Percentiles rank a stretch among this genome's conserved stretches.
phyloP scores from a whole-genome alignment of 2,113 vertebrate genomes.

The Hirundichthys speculiger region DNA sequence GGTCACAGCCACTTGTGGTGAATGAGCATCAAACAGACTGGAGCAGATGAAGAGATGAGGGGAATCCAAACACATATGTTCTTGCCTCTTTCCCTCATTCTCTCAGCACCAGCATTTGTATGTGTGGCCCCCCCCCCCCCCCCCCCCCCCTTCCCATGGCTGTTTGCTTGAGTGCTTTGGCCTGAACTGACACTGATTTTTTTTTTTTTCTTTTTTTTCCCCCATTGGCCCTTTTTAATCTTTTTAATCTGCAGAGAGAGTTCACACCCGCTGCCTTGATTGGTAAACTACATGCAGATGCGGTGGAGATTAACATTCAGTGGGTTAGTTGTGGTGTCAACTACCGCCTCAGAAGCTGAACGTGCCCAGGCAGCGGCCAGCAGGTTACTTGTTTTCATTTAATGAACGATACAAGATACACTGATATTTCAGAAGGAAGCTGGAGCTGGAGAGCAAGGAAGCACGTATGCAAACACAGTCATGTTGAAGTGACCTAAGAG shows the following conservation, averaged over 20 bases:
- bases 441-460: background rate
- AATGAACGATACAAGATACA: conserved; percentile 64
- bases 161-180: conserved; percentile 49
- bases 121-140: no score
- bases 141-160: conserved; percentile 5
- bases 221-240: conserved; percentile 77
- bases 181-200: conserved; percentile 51
- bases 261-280: conserved; percentile 57
- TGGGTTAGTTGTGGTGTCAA: conserved; percentile 53
- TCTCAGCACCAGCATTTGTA: conserved; percentile 28
- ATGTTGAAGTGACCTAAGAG: background rate
- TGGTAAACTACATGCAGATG: conserved; percentile 44
- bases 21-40: conserved; percentile 63
- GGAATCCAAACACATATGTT: conserved; percentile 34
- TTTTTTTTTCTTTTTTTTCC: no score
- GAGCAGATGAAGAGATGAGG: conserved; percentile 62
- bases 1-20: conserved; percentile 62
- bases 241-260: conserved; percentile 67
- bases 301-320: conserved; percentile 63
- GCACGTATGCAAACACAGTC: conserved; percentile 1
- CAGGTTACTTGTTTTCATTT: conserved; percentile 71
- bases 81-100: conserved; percentile 9
- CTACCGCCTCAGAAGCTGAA: conserved; percentile 4
- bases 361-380: conserved; percentile 21
- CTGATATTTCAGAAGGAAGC: conserved; percentile 48